Evolutionary conservation across 2,888 invertebrate genomes (phyloP), one percentile per base, ranked within the genome.

Genomic region (Patella caerulea): DNA sequence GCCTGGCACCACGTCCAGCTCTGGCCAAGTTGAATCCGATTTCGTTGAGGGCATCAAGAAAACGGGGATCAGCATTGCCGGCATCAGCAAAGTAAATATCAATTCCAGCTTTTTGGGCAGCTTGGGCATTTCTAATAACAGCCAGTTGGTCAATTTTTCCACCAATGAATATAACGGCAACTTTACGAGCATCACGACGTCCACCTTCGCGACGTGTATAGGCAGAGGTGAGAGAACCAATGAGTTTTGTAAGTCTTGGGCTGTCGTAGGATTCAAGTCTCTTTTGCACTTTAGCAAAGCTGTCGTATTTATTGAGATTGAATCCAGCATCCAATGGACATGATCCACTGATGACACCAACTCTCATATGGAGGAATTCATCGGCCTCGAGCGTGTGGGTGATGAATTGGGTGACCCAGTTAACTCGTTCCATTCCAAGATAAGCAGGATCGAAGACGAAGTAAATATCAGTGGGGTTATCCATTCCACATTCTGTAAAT

Each of bases 321-420:
- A 81, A 81, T 12, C 81, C 81, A 14, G 71, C 69, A 52, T 78
- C 78, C 7, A 56, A 69, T 14, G 80, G 80, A n/a, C 80, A 80
- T 54, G 76, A 72, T 5, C 78, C 80, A 12, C 74, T 74, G 34
- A 80, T 54, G 5, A 77, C 78, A 15, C 80, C 80, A n/a, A 24
- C 14, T n/a, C 14, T 19, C 65, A 65, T 65, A 19, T 24, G 14
- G 3, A 24, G 19, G 65, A 65, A 65, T 54, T 82, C 77, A 15
- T 78, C 65, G n/a, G 19, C 14, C 17, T 9, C 69, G 75, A 82
- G 53, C 17, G 78, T 76, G 72, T 74, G 70, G 11, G 78, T 75
- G 72, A 82, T 80, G 72, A 82, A 79, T 55, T 76, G 74, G 7
- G 81, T 82, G 59, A 79, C 78, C 81, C 81, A 82, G 56, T 75